Evolutionary conservation across 2,797 vertebrate genomes (phyloP).

Genomic region (Sorex maritimensis): DNA sequence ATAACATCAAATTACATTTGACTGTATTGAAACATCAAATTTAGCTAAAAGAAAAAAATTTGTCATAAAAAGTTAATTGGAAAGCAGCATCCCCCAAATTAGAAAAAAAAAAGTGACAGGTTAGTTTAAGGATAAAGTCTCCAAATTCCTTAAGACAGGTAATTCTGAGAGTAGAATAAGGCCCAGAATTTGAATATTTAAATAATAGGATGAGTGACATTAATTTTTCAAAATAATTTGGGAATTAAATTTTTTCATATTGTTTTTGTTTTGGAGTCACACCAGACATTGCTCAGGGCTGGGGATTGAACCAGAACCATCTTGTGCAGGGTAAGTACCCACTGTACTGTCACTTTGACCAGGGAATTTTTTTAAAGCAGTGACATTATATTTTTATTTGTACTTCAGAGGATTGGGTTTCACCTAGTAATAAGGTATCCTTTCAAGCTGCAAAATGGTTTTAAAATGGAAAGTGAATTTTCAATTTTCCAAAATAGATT

Average conservation of each 20-base stretch:
- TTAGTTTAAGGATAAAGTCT: slow-evolving; percentile 11
- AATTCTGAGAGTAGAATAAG: background rate
- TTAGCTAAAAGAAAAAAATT: slow-evolving; percentile 32
- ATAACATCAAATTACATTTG: slow-evolving; percentile 69
- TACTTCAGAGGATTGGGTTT: background rate
- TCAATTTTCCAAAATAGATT: slow-evolving; percentile 36
- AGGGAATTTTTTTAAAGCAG: too few species aligned
- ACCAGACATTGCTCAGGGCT: too few species aligned
- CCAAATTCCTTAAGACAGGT: background rate
- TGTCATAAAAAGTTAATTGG: background rate
- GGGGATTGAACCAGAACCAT: too few species aligned
- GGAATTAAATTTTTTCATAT: background rate
- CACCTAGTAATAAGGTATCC: slow-evolving; percentile 52
- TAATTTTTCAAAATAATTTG: slow-evolving; percentile 13
- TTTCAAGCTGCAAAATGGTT: slow-evolving; percentile 54
- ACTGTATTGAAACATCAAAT: slow-evolving; percentile 57
- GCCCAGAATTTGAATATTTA: background rate
- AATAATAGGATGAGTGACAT: background rate
- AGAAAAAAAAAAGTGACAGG: slow-evolving; percentile 22
- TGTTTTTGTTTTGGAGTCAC: too few species aligned
- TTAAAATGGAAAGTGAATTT: slow-evolving; percentile 50
- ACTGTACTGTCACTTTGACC: too few species aligned
- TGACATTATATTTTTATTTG: slow-evolving; percentile 29
- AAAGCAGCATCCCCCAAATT: background rate
- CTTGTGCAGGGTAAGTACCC: too few species aligned